Percentiles rank a stretch among this genome's conserved stretches.
phyloP scores from a whole-genome alignment of 2,113 vertebrate genomes.

The Hirundichthys speculiger region DNA sequence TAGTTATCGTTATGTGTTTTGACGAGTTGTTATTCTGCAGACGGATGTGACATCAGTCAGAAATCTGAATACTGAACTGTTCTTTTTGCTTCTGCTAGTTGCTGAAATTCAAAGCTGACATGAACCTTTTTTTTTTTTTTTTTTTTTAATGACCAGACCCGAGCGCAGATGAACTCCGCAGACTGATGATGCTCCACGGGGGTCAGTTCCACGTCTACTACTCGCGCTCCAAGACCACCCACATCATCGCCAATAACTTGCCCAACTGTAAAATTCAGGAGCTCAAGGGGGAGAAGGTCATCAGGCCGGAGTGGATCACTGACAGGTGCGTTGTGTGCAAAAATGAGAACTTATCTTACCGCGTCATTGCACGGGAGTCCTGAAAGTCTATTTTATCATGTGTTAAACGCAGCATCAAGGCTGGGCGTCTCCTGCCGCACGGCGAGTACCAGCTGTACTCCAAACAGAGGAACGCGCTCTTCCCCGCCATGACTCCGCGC shows the following conservation, averaged over 20 bases:
- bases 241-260: slow-evolving; percentile 96
- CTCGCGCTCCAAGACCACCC: slow-evolving; percentile 95
- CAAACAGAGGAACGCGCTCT: slow-evolving; percentile 90
- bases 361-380: neutral
- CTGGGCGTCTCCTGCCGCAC: slow-evolving; percentile 89
- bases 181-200: slow-evolving; percentile 95
- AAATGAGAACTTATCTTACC: neutral
- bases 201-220: slow-evolving; percentile 96
- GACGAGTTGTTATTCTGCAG: no score
- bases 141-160: slow-evolving; percentile 81
- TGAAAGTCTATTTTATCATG: neutral
- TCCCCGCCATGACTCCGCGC: slow-evolving; percentile 75
- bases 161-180: slow-evolving; percentile 92
- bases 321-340: slow-evolving; percentile 85
- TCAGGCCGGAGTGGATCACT: slow-evolving; percentile 94
- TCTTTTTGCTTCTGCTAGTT: no score
- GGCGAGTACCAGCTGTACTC: slow-evolving; percentile 93
- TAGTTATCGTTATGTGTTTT: no score
- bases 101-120: no score
- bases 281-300: slow-evolving; percentile 92
- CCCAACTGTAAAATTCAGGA: slow-evolving; percentile 95
- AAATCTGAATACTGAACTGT: no score
- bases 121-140: no score
- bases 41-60: no score
- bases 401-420: slow-evolving; percentile 86